Evolutionary conservation across 1,140 invertebrate species (phyloP), one percentile per base, ranked within the genome.

Genomic region (Penaeus vannamei): DNA sequence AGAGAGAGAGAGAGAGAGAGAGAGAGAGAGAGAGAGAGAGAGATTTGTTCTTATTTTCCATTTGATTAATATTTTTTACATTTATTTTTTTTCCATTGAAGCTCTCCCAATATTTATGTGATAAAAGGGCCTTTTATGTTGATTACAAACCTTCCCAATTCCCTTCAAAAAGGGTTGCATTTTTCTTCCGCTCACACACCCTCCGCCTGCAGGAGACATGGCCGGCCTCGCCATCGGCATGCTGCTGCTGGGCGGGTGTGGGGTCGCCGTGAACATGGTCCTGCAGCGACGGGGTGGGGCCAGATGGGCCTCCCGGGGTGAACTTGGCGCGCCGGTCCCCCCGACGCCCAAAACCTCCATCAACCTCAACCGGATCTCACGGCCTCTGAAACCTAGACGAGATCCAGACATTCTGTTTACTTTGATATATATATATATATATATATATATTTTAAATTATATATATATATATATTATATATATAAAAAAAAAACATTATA

Each of bases 161-260:
- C 26, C 72, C 26, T 12, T 29, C 22, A 5, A 42, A 42, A 7
- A 7, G 8, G 36, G 4, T 42, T 42, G 36, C 36, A 42, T 42
- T 42, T 42, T 42, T 4, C 36, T 42, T 42, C 36, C 69, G 23
- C 69, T 72, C 23, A 29, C 23, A 42, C 36, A 42, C 36, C 8
- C 36, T 42, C 36, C 36, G 36, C 29, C 53, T 66, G 22, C 79
- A 87, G 86, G 86, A 5, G 77, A 80, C 79, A 87, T 87, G 86
- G 86, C 86, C 7, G 86, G 86, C 17, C 42, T 87, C 32, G 86
- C 86, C 29, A 61, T 87, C 59, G 86, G 86, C 23, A 66, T 87
- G 61, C 42, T 87, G 23, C 0, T 87, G 22, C 26, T 81, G 36
- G 86, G 77, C 1, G 79, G 42, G 12, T n/a, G 82, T 1, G 62